phyloP scores from a whole-genome alignment of 2,888 invertebrate species.

The Oasisia sp. region DNA sequence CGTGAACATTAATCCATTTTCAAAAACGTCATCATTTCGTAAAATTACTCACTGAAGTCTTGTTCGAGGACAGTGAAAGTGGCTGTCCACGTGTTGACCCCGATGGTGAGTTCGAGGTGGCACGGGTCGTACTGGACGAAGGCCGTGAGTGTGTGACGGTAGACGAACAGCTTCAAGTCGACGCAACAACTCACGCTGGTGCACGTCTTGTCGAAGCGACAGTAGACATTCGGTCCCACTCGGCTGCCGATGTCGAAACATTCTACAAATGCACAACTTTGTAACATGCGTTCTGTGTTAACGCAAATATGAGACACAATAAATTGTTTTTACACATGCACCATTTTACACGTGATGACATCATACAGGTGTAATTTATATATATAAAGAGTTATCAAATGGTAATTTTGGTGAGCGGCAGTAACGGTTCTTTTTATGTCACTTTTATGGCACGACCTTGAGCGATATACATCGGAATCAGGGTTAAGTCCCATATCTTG shows the following conservation, averaged over 20 bases:
- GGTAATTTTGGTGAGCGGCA: no score
- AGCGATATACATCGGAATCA: no score
- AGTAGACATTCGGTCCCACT: background rate
- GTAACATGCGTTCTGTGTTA: background rate
- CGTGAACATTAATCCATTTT: background rate
- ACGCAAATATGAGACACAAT: background rate
- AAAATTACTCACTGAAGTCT: background rate
- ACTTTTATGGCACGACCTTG: no score
- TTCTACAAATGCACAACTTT: background rate
- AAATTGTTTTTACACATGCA: background rate
- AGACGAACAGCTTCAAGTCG: background rate
- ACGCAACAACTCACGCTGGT: constrained; percentile 13
- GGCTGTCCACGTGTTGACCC: background rate
- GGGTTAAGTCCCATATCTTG: no score
- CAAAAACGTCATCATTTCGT: background rate
- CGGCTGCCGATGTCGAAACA: background rate
- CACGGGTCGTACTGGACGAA: background rate
- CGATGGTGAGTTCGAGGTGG: background rate
- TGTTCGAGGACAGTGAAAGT: background rate
- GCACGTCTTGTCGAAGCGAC: constrained; percentile 6
- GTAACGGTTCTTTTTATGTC: no score
- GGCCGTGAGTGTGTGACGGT: background rate
- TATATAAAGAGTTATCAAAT: no score
- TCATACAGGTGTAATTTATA: no score
- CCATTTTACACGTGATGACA: no score